Evolutionary conservation across 2,797 vertebrate species (phyloP), one percentile per base, ranked within the genome.

Genomic region (Periophthalmus magnuspinnatus): DNA sequence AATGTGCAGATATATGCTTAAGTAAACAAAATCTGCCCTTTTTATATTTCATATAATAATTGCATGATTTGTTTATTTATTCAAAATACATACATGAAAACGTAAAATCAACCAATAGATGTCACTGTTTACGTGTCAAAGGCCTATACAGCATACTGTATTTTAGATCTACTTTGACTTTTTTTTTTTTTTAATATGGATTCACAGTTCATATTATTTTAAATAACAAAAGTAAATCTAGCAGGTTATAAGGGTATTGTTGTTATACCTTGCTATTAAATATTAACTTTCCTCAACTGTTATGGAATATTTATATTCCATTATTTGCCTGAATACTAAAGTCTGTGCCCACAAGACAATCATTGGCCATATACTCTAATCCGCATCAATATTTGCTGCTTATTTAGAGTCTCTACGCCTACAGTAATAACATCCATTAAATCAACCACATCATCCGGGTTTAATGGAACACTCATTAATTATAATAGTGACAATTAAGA

Each of bases 41-140:
- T n/a, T 6, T n/a, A 52, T 9, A 19, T 52, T 57, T 28, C 24
- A 57, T 32, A 14, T 32, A 16, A 16, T 57, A 57, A 14, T 32
- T 57, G 32, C 14, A 5, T 24, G 54, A 33, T 58, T 58, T 58
- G 6, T 58, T 32, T 28, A 32, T 36, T n/a, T 13, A 11, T 3
- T 36, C 21, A 45, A 45, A 45, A 45, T 45, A 45, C 41, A 64
- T 48, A 11, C 5, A 19, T 22, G 45, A 1, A 28, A 24, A 16
- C 28, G 2, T 34, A 22, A 34, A 21, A 36, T 21, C 7, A 36
- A 67, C 57, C 57, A 63, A 58, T 34, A 64, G 65, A 71, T 58
- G 33, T 65, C 65, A 58, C 24, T 62, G 32, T 65, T 16, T 7
- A 28, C 38, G 0, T 13, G n/a, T 48, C 56, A 19, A 7, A 16